phyloP scores from a whole-genome alignment of 1,140 invertebrate species.

The Dryas iulia region DNA sequence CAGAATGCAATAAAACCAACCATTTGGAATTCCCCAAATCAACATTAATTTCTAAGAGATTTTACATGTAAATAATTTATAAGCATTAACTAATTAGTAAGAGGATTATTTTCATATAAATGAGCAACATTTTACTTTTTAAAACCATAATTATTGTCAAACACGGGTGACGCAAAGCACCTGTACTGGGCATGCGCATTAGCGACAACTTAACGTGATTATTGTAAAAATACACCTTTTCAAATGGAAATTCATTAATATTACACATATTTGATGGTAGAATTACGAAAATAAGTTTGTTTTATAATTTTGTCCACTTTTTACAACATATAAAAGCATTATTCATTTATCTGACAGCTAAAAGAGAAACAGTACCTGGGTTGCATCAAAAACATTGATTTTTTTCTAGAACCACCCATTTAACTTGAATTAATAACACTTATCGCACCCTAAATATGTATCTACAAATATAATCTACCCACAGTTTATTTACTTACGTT shows the following conservation, averaged over 20 bases:
- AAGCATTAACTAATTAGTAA: background rate
- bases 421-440: background rate
- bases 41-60: background rate
- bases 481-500: background rate
- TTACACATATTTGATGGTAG: background rate
- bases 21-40: background rate
- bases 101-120: constrained; percentile 4
- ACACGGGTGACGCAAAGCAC: constrained; percentile 31
- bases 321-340: background rate
- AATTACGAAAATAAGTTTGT: background rate
- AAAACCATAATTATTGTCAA: constrained; percentile 20
- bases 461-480: no score
- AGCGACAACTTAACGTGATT: constrained; percentile 5
- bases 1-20: background rate
- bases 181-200: constrained; percentile 30
- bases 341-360: background rate
- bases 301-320: background rate
- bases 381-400: constrained; percentile 23
- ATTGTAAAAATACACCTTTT: background rate
- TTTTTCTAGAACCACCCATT: constrained; percentile 3
- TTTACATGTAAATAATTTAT: constrained; percentile 3
- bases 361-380: background rate
- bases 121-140: background rate
- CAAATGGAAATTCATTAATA: background rate
- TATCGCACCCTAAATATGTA: background rate